Percentiles rank a stretch among this genome's conserved stretches.
phyloP scores from a whole-genome alignment of 1,140 invertebrate genomes.

The Tribolium madens region DNA sequence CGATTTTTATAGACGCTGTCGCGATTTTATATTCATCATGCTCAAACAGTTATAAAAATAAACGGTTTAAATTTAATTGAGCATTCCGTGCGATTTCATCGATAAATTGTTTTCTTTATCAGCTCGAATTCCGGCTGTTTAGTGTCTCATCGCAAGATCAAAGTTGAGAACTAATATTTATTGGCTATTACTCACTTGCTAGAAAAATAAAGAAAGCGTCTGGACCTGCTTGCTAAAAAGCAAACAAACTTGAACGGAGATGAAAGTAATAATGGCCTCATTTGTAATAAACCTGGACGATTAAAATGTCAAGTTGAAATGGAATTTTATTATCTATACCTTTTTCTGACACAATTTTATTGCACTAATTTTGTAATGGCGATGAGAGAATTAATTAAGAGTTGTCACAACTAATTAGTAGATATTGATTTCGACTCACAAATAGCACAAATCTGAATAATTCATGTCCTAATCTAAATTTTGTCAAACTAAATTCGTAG shows the following conservation, averaged over 20 bases:
- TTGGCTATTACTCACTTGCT: conserved; percentile 22
- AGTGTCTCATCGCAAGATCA: conserved; percentile 40
- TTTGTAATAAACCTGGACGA: conserved; percentile 23
- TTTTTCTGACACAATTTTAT: not conserved
- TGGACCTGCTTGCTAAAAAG: conserved; percentile 15
- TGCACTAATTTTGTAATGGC: not conserved
- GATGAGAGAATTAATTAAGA: not conserved
- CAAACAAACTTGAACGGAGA: conserved; percentile 30
- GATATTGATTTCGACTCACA: not conserved
- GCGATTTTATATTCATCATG: conserved; percentile 13
- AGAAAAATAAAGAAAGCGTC: conserved; percentile 22
- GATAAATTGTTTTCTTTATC: conserved; percentile 39
- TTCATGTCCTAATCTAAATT: not conserved
- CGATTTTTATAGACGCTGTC: conserved; percentile 8
- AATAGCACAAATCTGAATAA: not conserved
- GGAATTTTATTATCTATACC: conserved; percentile 16
- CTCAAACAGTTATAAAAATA: not conserved
- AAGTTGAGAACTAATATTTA: conserved; percentile 42
- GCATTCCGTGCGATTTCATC: conserved; percentile 1
- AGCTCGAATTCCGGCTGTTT: conserved; percentile 32
- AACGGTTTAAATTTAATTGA: conserved; percentile 36
- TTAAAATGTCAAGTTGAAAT: conserved; percentile 15
- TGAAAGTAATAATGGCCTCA: conserved; percentile 29
- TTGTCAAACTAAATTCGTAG: not conserved
- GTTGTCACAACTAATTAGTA: not conserved